These are phyloP conservation scores for Cheilosia soror DNA, from an alignment of 2,888 invertebrate genomes.

Conservation along the genomic window DNA sequence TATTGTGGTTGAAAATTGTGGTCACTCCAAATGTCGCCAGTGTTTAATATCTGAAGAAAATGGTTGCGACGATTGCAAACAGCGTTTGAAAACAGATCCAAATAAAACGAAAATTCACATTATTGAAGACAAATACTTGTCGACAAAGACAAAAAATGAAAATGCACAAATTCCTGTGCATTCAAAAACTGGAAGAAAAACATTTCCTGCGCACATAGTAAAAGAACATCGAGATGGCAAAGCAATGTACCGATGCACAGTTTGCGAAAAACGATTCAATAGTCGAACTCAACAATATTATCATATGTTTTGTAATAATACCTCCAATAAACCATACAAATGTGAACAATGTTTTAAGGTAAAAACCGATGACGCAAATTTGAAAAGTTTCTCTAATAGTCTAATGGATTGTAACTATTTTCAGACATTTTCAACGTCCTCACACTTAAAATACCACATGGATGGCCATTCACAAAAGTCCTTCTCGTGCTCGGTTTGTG, in stretches of 20 bases:
- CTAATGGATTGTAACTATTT: constrained; percentile 71
- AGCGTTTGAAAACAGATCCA: not conserved
- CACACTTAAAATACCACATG: constrained; percentile 90
- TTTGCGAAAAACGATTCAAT: constrained; percentile 88
- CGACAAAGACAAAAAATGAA: not conserved
- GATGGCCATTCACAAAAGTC: constrained; percentile 85
- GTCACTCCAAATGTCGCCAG: constrained; percentile 90
- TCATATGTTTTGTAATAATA: constrained; percentile 87
- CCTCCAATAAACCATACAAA: constrained; percentile 84
- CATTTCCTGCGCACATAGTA: constrained; percentile 74
- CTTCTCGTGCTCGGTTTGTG: constrained; percentile 84
- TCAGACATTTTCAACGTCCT: constrained; percentile 88
- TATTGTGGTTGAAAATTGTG: constrained; percentile 89
- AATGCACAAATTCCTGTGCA: constrained; percentile 83
- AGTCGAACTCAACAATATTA: constrained; percentile 88
- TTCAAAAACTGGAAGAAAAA: not conserved
- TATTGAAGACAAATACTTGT: constrained; percentile 18
- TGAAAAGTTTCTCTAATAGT: constrained; percentile 2
- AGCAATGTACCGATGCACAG: constrained; percentile 84
- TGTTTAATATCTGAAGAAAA: constrained; percentile 88
- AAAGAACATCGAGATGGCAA: constrained; percentile 73
- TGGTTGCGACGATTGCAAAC: constrained; percentile 85
- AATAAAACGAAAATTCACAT: constrained; percentile 16
- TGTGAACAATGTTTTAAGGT: constrained; percentile 83
- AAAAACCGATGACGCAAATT: constrained; percentile 35